Percentiles rank a stretch among this genome's conserved stretches.
Conservation (phyloP, 2,113 vertebrate genomes). For the Charadrius vociferus region DNA sequence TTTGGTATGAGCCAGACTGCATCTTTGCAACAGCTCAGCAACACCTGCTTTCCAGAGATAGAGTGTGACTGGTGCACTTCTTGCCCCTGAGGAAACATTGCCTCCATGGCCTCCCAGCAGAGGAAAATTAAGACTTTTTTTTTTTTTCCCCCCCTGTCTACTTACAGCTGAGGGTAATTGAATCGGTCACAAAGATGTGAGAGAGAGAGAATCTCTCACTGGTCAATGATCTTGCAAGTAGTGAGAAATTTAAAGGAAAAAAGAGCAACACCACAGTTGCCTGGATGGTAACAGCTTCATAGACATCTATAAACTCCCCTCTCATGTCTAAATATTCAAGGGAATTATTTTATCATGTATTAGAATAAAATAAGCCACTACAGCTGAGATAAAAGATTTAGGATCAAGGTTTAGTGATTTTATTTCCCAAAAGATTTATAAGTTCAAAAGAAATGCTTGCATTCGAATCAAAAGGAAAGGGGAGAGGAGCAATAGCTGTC, state of each 20-base stretch:
- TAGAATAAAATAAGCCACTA: neutral
- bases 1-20: neutral
- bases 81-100: neutral
- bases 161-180: neutral
- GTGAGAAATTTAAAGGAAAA: neutral
- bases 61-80: neutral
- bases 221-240: neutral
- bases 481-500: neutral
- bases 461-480: neutral
- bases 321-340: neutral
- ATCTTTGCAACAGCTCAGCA: neutral
- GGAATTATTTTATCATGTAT: neutral
- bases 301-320: neutral
- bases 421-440: neutral
- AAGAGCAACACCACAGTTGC: neutral
- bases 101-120: neutral
- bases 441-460: neutral
- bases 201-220: neutral
- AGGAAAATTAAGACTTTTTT: neutral
- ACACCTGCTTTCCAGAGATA: neutral
- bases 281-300: neutral
- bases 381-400: neutral
- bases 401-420: neutral
- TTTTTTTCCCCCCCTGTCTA: rapidly evolving
- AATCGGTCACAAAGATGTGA: neutral